These are phyloP conservation scores for Chamaedrilus cognettii DNA, from an alignment of 2,888 invertebrate species.

Conservation along the genomic window DNA sequence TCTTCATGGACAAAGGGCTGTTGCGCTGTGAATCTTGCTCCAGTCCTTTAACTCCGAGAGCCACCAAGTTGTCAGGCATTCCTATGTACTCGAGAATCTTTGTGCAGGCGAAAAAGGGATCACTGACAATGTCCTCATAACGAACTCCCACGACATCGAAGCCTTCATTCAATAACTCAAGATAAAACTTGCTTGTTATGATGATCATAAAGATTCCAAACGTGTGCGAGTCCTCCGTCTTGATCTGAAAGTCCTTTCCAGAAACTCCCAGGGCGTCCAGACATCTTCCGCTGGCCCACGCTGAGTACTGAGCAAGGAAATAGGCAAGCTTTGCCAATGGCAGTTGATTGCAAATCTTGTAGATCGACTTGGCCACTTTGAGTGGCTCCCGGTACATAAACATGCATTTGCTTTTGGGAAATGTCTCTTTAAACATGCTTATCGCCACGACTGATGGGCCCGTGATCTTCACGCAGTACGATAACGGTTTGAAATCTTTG, in stretches of 20 bases:
- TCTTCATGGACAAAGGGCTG: background rate
- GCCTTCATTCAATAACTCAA: background rate
- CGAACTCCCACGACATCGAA: slow-evolving; percentile 7
- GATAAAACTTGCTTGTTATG: slow-evolving; percentile 8
- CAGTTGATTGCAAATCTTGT: slow-evolving; percentile 14
- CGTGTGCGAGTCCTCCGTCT: background rate
- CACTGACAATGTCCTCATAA: slow-evolving; percentile 15
- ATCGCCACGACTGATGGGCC: slow-evolving; percentile 14
- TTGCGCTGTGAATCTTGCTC: slow-evolving; percentile 13
- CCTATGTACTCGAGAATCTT: slow-evolving; percentile 7
- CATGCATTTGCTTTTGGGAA: slow-evolving; percentile 21
- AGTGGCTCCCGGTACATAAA: slow-evolving; percentile 30
- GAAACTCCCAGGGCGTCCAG: slow-evolving; percentile 11
- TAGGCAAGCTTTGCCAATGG: slow-evolving; percentile 3
- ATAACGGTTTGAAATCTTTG: background rate
- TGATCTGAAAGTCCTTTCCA: slow-evolving; percentile 7
- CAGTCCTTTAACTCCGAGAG: slow-evolving; percentile 1
- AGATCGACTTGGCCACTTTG: slow-evolving; percentile 26
- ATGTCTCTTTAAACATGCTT: slow-evolving; percentile 14
- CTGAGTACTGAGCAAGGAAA: too few species aligned
- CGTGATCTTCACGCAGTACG: slow-evolving; percentile 22
- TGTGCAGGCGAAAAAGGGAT: background rate
- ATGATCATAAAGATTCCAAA: slow-evolving; percentile 2
- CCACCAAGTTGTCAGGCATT: background rate
- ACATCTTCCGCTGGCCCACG: background rate